These are phyloP conservation scores for Atrina japonica DNA, from an alignment of 2,888 invertebrate species.

Conservation along the genomic window DNA sequence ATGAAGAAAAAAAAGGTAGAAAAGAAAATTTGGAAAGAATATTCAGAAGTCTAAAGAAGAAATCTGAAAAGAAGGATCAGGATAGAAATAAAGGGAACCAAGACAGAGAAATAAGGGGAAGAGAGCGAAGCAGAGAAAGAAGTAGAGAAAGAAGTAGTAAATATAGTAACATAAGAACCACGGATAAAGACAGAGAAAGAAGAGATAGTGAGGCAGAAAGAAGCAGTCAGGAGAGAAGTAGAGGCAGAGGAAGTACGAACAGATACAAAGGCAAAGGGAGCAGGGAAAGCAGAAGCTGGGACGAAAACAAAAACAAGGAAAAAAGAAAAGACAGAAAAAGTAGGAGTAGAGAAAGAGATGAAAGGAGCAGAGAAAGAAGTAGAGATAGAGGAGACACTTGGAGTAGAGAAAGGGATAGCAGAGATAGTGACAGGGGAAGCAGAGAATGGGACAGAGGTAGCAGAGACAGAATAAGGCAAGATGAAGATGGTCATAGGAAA, in stretches of 20 bases:
- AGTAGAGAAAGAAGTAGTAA: neutral
- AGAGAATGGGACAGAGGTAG: neutral
- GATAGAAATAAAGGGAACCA: slow-evolving; percentile 13
- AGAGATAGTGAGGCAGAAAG: slow-evolving; percentile 10
- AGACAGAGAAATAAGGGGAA: slow-evolving; percentile 8
- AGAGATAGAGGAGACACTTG: neutral
- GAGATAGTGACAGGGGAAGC: neutral
- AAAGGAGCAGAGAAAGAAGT: neutral
- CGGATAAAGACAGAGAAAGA: slow-evolving; percentile 16
- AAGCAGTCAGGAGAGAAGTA: neutral
- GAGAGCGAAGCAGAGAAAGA: slow-evolving; percentile 17
- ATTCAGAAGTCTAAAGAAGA: neutral
- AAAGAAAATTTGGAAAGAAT: neutral
- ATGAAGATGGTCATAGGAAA: neutral
- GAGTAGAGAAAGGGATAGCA: neutral
- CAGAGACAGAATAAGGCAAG: neutral
- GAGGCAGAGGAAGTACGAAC: neutral
- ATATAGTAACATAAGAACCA: neutral
- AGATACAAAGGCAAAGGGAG: neutral
- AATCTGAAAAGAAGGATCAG: slow-evolving; percentile 14
- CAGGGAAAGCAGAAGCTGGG: neutral
- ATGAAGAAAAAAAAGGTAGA: too few relatives aligned
- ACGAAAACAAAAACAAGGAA: neutral
- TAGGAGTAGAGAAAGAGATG: neutral
- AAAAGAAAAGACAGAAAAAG: slow-evolving; percentile 5